A percentile compares a stretch with the other conserved stretches of the same genome.
Conservation (phyloP, 2,113 vertebrate genomes). For the Ciconia stormi region DNA sequence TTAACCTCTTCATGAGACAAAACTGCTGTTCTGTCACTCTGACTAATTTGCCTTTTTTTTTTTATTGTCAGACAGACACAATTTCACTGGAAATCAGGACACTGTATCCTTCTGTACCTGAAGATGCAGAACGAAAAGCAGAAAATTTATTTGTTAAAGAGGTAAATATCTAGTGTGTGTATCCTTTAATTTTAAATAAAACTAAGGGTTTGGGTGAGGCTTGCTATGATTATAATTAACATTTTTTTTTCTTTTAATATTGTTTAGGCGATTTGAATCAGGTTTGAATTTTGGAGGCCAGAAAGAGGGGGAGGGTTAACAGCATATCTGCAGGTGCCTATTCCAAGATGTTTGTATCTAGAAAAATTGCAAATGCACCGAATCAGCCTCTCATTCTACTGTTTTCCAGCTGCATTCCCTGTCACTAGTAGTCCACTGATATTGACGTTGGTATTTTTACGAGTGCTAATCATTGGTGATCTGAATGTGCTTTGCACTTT, state of each 20-base stretch:
- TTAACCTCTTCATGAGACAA: constrained; percentile 23
- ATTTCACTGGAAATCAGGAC: constrained; percentile 90
- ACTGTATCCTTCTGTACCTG: constrained; percentile 88
- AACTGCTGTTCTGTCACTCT: background rate
- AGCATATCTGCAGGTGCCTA: background rate
- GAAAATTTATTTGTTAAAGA: constrained; percentile 96
- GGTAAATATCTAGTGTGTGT: constrained; percentile 71
- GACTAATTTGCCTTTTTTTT: background rate
- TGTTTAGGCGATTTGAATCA: background rate
- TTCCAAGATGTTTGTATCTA: background rate
- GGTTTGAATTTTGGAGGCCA: background rate
- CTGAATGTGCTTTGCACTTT: background rate
- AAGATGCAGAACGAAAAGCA: constrained; percentile 88
- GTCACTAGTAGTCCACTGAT: background rate
- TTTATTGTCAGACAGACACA: constrained; percentile 81
- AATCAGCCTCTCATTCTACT: background rate
- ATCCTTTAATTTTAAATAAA: background rate
- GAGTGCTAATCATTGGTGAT: background rate
- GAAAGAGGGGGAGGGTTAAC: background rate
- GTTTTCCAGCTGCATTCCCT: background rate
- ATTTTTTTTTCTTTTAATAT: background rate
- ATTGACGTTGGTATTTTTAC: background rate
- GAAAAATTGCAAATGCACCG: background rate
- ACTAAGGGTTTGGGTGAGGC: background rate
- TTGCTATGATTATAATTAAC: background rate